Evolutionary conservation across 2,888 invertebrate genomes (phyloP).

Genomic region (Neelides folsomi): DNA sequence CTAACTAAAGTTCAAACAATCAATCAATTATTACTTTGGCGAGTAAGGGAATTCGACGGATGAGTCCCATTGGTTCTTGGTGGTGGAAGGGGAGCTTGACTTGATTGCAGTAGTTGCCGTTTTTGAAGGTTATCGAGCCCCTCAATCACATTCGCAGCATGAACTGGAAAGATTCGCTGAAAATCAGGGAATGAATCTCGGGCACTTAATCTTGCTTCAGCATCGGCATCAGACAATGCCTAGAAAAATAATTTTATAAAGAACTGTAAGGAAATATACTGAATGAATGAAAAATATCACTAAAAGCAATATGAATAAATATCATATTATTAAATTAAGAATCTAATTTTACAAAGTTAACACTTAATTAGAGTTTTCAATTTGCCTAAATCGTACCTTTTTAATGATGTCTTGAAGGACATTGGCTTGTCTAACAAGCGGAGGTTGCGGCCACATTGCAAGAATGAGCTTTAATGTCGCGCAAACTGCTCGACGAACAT

Average conservation of each 20-base stretch:
- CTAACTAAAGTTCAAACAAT: too few species aligned
- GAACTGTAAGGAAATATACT: too few species aligned
- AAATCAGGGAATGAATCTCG: constrained; percentile 39
- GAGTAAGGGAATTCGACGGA: constrained; percentile 20
- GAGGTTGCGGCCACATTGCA: constrained; percentile 71
- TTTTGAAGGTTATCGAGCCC: constrained; percentile 67
- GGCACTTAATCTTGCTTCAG: constrained; percentile 66
- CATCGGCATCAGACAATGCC: constrained; percentile 86
- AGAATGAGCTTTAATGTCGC: constrained; percentile 73
- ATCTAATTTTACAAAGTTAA: too few species aligned
- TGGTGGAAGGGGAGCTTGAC: constrained; percentile 7
- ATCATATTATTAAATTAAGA: too few species aligned
- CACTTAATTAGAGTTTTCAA: too few species aligned
- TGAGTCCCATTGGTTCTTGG: constrained; percentile 21
- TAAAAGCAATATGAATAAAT: too few species aligned
- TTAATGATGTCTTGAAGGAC: constrained; percentile 68
- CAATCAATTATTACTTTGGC: too few species aligned
- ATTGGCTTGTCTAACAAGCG: constrained; percentile 65
- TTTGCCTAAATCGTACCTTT: too few species aligned
- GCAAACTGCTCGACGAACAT: constrained; percentile 64
- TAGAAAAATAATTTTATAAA: too few species aligned
- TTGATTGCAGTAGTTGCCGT: constrained; percentile 44
- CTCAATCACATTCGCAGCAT: constrained; percentile 69
- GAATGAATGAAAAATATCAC: too few species aligned
- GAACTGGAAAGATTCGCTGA: constrained; percentile 55